Base-by-base conservation (phyloP, 2,113 vertebrate genomes). In the Cheilinus undulatus region DNA sequence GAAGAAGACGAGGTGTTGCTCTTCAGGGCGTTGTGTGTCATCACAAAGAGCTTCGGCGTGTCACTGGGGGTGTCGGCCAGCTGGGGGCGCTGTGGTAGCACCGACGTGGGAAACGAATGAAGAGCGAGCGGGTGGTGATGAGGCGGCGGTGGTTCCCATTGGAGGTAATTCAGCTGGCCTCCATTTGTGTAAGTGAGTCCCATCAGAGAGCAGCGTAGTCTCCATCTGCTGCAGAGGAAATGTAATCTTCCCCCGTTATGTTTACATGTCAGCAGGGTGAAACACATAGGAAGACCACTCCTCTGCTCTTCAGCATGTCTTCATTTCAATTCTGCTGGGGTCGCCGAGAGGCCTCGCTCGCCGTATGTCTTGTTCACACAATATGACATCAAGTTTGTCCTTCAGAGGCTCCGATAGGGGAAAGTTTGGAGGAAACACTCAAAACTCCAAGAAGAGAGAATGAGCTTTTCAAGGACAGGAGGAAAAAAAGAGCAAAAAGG, bases 151-250 rank as follows among this genome's bases (percentile, higher is more conserved):
- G 78, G 78, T 86, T 65, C 76, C 50, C 40, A 74, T 72, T 36
- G 49, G 30, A 51, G 69, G 83, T 72, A 69, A 62, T 83, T 80
- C 70, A 58, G 75, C 73, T 57, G 62, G 69, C 76, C 83, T 89
- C 73, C 78, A 82, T 88, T 89, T 85, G 32, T 84, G 75, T 70
- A 91, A 89, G 74, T 90, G 83, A 91, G 85, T 90, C 88, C 84
- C 83, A 89, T 89, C 76, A 86, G 59, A 88, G 76, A 80, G 52
- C 76, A 77, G 72, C 77, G 83, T 69, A 40, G 45, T 59, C 32
- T 12, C 82, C 73, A 67, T 77, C 76, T 80, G 74, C n/a, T 15
- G 38, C 71, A 26, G 66, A 20, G 69, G 71, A 48, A 90, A 84
- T 83, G 83, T 66, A 86, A 92, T 84, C 63, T 67, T 28, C 77